Base-by-base conservation (phyloP, 2,113 vertebrate genomes). In the Alosa alosa region DNA sequence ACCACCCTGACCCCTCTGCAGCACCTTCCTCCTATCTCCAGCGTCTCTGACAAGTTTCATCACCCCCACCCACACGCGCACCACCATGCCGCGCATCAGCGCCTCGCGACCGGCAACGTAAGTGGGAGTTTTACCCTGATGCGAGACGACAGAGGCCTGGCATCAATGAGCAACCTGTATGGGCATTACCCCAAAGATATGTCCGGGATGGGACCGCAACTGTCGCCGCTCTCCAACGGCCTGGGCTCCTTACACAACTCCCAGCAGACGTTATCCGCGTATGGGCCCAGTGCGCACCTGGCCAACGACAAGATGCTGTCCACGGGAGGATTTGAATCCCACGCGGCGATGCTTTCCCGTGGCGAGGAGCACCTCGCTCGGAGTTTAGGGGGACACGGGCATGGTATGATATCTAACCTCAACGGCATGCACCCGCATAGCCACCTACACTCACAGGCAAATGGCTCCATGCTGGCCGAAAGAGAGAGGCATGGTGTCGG, bases 31-130 rank as follows among this genome's bases (percentile, higher is more conserved):
- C 97, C 98, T 0, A 98, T 99, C 88, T 97, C 98, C 83, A 97
- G 96, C 52, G 98, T 99, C 55, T 97, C 98, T 8, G 98, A 99
- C 92, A 99, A 99, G 96, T 99, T 99, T 91, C 98, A 98, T 92
- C 97, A 96, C 88, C 96, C 97, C 47, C 96, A 95, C 86, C 91
- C 92, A 82, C 97, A 97, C 72, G 95, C 97, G 55, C 97, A 96
- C 68, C 96, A 97, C 90, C 96, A 97, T 45, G 96, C 96, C 88
- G 94, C 96, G 86, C 97, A 98, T 86, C 97, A 97, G 90, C 97
- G 97, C 87, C 93, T 97, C 88, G 92, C 97, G 10, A 87, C 95
- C 46, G 96, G 97, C 88, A 97, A 97, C 93, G 98, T 99, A 75
- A 97, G 97, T 91, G 98, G 98, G 81, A 97, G 97, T 93, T 99